Base-by-base conservation (phyloP, 2,888 invertebrate species). In the Opisthograptis luteolata region DNA sequence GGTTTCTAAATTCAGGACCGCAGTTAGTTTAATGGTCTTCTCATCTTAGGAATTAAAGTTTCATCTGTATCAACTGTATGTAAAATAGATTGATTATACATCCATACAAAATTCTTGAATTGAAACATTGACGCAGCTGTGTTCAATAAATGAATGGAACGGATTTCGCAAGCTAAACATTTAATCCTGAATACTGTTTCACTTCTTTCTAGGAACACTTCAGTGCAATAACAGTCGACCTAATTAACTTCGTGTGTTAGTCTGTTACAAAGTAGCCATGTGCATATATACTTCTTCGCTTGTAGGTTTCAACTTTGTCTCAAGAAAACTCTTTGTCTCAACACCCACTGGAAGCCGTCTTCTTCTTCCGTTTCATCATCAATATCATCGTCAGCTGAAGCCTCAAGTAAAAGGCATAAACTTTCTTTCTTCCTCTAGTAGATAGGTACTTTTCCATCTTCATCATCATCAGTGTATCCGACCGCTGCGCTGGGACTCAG, bases 301-400 rank as follows among this genome's bases (percentile, higher is more conserved):
- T 62, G 40, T 58, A 55, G 37, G 45, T 51, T 43, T n/a, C 50
- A 59, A 72, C 68, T 65, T 64, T 66, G 69, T 71, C 62, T 70
- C 57, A 57, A 73, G 62, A 62, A 70, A 72, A 66, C 37, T 20
- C 4, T 40, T 10, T 10, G 7, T 35, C 28, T 15, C 8, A 10
- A 37, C 14, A 31, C 22, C 25, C 37, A 40, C 37, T 34, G 7
- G 1, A 14, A 15, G 30, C 0, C 9, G n/a, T 14, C n/a, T n/a
- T n/a, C n/a, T n/a, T n/a, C n/a, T n/a, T n/a, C n/a, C n/a, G n/a
- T n/a, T n/a, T n/a, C n/a, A n/a, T n/a, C n/a, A 28, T 28, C 28
- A 28, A 5, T 7, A 55, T 49, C 42, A 50, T 46, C 31, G n/a
- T 0, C 24, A 3, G n/a, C n/a, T n/a, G n/a, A n/a, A n/a, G n/a